Percentiles rank a stretch among this genome's conserved stretches.
Conservation (phyloP, 2,113 vertebrate species). For the Ailuropoda melanoleuca region DNA sequence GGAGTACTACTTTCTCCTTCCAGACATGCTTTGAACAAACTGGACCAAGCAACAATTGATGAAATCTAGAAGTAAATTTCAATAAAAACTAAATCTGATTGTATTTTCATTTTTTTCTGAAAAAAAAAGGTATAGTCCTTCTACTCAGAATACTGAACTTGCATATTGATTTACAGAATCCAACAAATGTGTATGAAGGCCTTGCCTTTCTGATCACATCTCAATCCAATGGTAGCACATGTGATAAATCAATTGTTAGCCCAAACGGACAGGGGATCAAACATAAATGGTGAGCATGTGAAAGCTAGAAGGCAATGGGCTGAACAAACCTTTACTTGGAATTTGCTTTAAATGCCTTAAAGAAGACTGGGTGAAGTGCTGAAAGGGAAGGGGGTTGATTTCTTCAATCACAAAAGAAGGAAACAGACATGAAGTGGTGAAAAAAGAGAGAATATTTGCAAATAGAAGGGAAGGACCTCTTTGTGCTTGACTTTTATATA, state of each 20-base stretch:
- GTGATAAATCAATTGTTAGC: background rate
- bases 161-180: background rate
- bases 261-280: background rate
- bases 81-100: background rate
- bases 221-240: background rate
- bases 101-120: background rate
- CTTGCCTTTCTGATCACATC: background rate
- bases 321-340: background rate
- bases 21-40: background rate
- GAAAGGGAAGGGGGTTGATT: background rate
- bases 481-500: background rate
- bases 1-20: background rate
- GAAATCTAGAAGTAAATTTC: background rate
- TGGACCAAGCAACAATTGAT: background rate
- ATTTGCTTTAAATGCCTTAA: background rate
- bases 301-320: background rate
- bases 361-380: background rate
- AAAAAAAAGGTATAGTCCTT: fast-evolving
- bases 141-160: background rate
- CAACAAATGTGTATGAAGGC: background rate
- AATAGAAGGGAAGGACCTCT: background rate
- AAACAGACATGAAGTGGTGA: background rate
- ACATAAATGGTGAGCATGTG: background rate
- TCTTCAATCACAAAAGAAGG: background rate
- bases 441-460: background rate